Percentiles rank a stretch among this genome's conserved stretches.
These are phyloP conservation scores for Euphydryas editha DNA, from an alignment of 2,888 invertebrate genomes.

Conservation along the genomic window DNA sequence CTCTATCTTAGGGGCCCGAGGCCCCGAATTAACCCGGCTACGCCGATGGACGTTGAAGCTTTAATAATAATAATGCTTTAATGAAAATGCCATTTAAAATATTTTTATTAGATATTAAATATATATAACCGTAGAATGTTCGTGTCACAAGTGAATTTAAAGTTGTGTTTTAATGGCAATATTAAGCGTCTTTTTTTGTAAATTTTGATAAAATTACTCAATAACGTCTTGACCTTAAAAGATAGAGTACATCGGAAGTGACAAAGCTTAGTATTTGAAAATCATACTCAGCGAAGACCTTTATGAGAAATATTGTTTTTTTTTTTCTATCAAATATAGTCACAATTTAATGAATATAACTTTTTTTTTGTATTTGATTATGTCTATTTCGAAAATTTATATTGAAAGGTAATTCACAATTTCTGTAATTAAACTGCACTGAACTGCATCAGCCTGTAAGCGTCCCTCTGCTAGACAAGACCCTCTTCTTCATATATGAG, in stretches of 20 bases:
- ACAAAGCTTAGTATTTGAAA: too few species aligned
- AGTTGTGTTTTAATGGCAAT: slow-evolving; percentile 1
- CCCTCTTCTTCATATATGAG: too few species aligned
- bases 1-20: not conserved
- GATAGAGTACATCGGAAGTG: not conserved
- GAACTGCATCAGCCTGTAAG: too few species aligned
- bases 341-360: too few species aligned
- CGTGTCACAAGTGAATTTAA: slow-evolving; percentile 1
- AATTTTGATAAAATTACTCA: not conserved
- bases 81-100: slow-evolving; percentile 12
- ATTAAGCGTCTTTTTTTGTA: slow-evolving; percentile 2
- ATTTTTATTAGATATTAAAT: slow-evolving; percentile 10
- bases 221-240: not conserved
- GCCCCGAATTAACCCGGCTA: not conserved
- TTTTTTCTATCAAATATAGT: too few species aligned
- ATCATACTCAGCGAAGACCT: too few species aligned
- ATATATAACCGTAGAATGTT: slow-evolving; percentile 3
- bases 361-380: too few species aligned
- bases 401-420: too few species aligned
- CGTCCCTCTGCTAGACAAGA: too few species aligned
- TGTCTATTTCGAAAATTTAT: too few species aligned
- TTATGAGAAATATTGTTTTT: too few species aligned
- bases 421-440: too few species aligned
- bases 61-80: slow-evolving; percentile 12
- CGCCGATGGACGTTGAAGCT: slow-evolving; percentile 8